A percentile compares a stretch with the other conserved stretches of the same genome.
Evolutionary conservation across 2,113 vertebrate genomes (phyloP).

Genomic region (Upupa epops): DNA sequence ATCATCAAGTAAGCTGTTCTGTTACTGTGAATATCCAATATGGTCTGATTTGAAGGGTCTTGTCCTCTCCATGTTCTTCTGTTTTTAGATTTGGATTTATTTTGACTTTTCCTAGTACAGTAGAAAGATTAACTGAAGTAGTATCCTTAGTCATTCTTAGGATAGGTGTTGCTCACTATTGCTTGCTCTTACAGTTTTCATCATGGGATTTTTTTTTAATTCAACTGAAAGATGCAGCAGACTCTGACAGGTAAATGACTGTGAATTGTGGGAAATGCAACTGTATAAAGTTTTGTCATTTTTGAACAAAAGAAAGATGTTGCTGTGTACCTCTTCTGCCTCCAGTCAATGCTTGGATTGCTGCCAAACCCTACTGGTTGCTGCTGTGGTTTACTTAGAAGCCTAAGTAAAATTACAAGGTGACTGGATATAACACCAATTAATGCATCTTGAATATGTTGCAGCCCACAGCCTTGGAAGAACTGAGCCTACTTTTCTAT

Average conservation of each 20-base stretch:
- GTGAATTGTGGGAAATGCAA: background rate
- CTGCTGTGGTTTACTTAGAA: slow-evolving; percentile 1
- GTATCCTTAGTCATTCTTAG: background rate
- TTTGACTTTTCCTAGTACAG: background rate
- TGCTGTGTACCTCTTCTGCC: background rate
- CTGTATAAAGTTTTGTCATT: slow-evolving; percentile 8
- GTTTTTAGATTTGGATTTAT: background rate
- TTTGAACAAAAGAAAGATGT: background rate
- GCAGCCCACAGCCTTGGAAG: background rate
- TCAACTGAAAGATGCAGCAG: background rate
- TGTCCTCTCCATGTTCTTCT: background rate
- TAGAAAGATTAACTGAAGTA: background rate
- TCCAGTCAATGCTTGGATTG: background rate
- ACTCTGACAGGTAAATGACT: background rate
- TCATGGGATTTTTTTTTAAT: background rate
- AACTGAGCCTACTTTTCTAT: background rate
- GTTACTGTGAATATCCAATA: background rate
- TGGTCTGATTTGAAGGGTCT: background rate
- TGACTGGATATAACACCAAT: background rate
- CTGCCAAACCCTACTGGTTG: background rate
- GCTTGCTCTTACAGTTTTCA: background rate
- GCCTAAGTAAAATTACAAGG: slow-evolving; percentile 22
- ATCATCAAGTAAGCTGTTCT: background rate
- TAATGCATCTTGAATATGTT: background rate
- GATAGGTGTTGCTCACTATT: rapidly evolving